Base-by-base conservation (phyloP, 1,140 invertebrate genomes). In the Sinella curviseta region DNA sequence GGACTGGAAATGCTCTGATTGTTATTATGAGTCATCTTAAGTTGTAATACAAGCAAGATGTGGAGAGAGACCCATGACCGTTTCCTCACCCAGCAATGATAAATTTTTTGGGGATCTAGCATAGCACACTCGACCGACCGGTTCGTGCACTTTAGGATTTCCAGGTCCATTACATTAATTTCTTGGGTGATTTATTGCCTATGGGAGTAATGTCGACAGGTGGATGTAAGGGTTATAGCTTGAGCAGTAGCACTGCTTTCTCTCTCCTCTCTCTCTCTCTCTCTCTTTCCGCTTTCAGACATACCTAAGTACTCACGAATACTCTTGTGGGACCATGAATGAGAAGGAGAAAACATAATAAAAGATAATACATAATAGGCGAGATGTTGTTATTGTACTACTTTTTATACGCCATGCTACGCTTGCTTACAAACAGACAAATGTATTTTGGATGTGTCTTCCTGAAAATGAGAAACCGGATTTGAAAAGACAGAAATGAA, bases 81-180 rank as follows among this genome's bases (percentile, higher is more conserved):
- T 48, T 48, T 48, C 20, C 39, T 8, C 39, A 12, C 20, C 39
- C 20, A 12, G 39, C 24, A 60, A 60, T 60, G 57, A 60, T 60
- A 60, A 26, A 60, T 60, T n/a, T 60, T 60, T 12, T n/a, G n/a
- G 3, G 24, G 24, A 60, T 12, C 57, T 26, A 60, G 8, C 24
- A 26, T 3, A 60, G 14, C 14, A 60, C 57, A 8, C 39, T 48
- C 4, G 4, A 48, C 20, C 39, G 39, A 48, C 39, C 39, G 20
- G 39, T 48, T 48, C 57, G 57, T 65, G 57, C 57, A 33, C 26
- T 70, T 70, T 70, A 33, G 65, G 65, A 70, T 70, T 31, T 70
- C 31, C 8, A 33, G 31, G 31, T 33, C 65, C 65, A 70, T 70
- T 70, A 70, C 65, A 70, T 70, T 70, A 70, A 70, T 70, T 70